Evolutionary conservation across 1,140 invertebrate genomes (phyloP).

Genomic region (Sarcophaga bullata): DNA sequence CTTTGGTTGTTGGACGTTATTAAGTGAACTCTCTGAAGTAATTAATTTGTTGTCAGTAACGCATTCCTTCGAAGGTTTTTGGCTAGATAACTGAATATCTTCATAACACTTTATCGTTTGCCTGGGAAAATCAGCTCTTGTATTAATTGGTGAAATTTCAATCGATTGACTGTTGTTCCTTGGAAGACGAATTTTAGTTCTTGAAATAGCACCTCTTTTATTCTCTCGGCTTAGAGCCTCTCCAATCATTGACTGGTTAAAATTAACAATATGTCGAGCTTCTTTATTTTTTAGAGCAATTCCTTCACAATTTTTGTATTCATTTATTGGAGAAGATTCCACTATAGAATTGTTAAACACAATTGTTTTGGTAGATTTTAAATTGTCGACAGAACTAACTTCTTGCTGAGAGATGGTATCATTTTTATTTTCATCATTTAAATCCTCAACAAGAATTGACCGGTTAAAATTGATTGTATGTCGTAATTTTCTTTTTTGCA

Average conservation of each 20-base stretch:
- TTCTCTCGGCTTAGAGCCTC: background rate
- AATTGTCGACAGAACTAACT: background rate
- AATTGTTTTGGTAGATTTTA: background rate
- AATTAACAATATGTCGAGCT: background rate
- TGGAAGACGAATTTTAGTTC: background rate
- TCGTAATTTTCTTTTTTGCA: background rate
- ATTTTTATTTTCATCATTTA: background rate
- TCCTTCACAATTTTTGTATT: background rate
- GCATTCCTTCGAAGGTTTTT: background rate
- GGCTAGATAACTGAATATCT: background rate
- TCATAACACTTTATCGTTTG: slow-evolving; percentile 1
- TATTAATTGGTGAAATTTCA: background rate
- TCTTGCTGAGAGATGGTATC: background rate
- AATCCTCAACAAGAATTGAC: background rate
- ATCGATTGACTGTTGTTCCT: background rate
- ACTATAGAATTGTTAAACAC: background rate
- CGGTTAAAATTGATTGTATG: background rate
- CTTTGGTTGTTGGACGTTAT: background rate
- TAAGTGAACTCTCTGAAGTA: background rate
- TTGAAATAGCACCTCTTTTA: background rate
- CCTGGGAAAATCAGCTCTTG: background rate
- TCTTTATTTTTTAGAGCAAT: background rate
- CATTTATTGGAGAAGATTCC: background rate
- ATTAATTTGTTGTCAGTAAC: background rate
- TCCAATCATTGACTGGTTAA: background rate